Evolutionary conservation across 2,797 vertebrate genomes (phyloP), one percentile per base, ranked within the genome.

Genomic region (Sphaeramia orbicularis): DNA sequence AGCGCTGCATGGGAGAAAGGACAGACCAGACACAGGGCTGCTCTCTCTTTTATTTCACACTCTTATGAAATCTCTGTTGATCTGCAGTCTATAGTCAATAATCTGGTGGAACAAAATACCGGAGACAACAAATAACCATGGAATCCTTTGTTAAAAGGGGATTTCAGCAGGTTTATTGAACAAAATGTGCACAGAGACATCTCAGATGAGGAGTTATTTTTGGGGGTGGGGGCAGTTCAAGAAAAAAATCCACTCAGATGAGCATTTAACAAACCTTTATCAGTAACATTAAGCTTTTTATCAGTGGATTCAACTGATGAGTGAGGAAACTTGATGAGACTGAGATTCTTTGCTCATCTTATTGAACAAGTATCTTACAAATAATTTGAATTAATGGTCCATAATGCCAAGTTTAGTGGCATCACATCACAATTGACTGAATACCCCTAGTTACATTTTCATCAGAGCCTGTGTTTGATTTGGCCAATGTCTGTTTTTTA

Each of bases 41-140:
- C 56, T 69, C 65, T 36, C 24, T 44, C 56, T 66, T 65, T 76
- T 73, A 72, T 60, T 74, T 71, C 74, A 49, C 51, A 54, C 56
- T 74, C 58, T 66, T 74, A 60, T 63, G 61, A 80, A 86, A 83
- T 86, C 74, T 73, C 66, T 74, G 78, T 71, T 71, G 65, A 84
- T 90, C 67, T 81, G 65, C 61, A 67, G 83, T 84, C 56, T 69
- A 80, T 81, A 78, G 73, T 72, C 50, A 16, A 14, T 76, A 80
- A 82, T 73, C 76, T 75, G 43, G 58, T 36, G 12, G 52, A 79
- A 18, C 38, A 71, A 57, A 81, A 78, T 47, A 27, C 53, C 43
- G 41, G 49, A 65, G 54, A 75, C 52, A 72, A 65, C 43, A 65
- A 77, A 81, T 42, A 68, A 32, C 48, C 51, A 63, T 27, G 30